Evolutionary conservation across 2,888 invertebrate genomes (phyloP).

Genomic region (Phymatocera aterrima): DNA sequence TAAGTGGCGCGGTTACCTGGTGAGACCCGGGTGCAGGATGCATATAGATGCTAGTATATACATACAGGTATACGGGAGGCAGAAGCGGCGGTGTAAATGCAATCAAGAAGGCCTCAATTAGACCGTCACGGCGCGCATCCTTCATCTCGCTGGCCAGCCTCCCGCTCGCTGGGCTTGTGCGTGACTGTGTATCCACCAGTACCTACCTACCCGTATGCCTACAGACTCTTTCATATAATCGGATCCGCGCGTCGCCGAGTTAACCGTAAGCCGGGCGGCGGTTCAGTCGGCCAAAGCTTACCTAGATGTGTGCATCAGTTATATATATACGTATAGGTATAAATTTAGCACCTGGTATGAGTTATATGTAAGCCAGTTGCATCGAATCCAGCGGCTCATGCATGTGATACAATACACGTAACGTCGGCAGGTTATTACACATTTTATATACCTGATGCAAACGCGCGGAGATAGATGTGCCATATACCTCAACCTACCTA

Average conservation of each 20-base stretch:
- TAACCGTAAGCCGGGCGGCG: conserved; percentile 15
- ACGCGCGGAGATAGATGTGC: neutral
- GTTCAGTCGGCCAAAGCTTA: conserved; percentile 7
- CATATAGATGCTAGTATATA: neutral
- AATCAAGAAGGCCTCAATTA: conserved; percentile 72
- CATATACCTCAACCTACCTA: neutral
- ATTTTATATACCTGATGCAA: neutral
- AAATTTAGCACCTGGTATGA: neutral
- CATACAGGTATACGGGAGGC: conserved; percentile 57
- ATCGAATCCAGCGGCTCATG: no score
- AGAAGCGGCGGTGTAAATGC: conserved; percentile 69
- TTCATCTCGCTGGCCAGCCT: conserved; percentile 63
- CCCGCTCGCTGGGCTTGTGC: conserved; percentile 51
- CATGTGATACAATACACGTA: no score
- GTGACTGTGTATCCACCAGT: no score
- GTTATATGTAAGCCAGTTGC: neutral
- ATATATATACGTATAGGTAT: neutral
- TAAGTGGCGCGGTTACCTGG: neutral
- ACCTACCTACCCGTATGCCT: neutral
- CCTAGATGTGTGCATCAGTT: neutral
- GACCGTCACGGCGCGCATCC: conserved; percentile 71
- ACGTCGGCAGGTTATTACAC: neutral
- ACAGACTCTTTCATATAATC: conserved; percentile 37
- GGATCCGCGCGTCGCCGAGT: conserved; percentile 2
- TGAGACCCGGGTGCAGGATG: conserved; percentile 21